Percentiles rank a stretch among this genome's conserved stretches.
These are phyloP conservation scores for Brassicogethes aeneus DNA, from an alignment of 2,888 invertebrate genomes.

Conservation along the genomic window DNA sequence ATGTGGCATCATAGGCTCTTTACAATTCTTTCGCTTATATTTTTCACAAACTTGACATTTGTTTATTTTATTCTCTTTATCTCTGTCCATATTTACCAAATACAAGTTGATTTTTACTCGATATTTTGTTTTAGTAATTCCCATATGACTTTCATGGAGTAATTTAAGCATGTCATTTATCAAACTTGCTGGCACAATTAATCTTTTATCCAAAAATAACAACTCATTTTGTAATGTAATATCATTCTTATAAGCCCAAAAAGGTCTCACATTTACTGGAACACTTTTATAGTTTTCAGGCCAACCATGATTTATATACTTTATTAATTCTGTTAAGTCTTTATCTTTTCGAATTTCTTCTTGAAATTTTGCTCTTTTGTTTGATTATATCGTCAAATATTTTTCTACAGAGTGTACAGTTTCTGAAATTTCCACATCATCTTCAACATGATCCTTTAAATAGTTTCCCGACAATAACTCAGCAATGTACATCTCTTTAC, in stretches of 20 bases:
- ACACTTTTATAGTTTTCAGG: neutral
- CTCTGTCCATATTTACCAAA: conserved; percentile 10
- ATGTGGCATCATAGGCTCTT: conserved; percentile 4
- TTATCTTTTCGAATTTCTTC: neutral
- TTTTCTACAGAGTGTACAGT: neutral
- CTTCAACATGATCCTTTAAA: neutral
- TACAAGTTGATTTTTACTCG: conserved; percentile 8
- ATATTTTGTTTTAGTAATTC: conserved; percentile 14
- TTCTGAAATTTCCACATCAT: neutral
- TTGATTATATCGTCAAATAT: neutral
- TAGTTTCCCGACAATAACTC: neutral
- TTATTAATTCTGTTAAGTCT: neutral
- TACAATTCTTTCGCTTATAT: conserved; percentile 5
- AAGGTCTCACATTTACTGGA: neutral
- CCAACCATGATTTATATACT: neutral
- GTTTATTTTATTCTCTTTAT: conserved; percentile 11
- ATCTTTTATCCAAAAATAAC: neutral
- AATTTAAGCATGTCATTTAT: conserved; percentile 8
- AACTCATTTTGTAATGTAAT: neutral
- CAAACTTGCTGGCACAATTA: neutral
- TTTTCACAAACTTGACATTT: conserved; percentile 9
- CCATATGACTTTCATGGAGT: conserved; percentile 17
- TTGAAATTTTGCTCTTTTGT: neutral
- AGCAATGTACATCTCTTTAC: neutral
- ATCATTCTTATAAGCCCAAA: neutral